Percentiles rank a stretch among this genome's conserved stretches.
Evolutionary conservation across 2,797 vertebrate genomes (phyloP).

Genomic region (Sebastes cheni): DNA sequence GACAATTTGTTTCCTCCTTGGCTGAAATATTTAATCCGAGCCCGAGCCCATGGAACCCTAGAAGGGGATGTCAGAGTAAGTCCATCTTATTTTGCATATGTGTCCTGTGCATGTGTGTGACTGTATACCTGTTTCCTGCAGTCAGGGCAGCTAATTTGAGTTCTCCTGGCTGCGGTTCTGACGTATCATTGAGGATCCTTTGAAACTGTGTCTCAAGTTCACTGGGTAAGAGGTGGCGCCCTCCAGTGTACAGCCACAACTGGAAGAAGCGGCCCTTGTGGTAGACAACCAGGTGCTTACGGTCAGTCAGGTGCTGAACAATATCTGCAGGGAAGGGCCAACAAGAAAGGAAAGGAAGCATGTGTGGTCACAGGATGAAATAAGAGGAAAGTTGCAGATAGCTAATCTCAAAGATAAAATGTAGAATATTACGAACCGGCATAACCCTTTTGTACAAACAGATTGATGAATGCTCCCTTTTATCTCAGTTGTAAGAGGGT

Average conservation of each 20-base stretch:
- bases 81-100: background rate
- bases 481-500: background rate
- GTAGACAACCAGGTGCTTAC: slow-evolving; percentile 92
- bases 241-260: slow-evolving; percentile 91
- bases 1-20: slow-evolving; percentile 85
- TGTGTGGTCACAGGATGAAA: background rate
- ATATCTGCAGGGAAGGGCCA: slow-evolving; percentile 64
- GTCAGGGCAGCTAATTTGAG: slow-evolving; percentile 89
- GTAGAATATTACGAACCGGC: background rate
- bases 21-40: slow-evolving; percentile 86
- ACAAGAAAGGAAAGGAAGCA: background rate
- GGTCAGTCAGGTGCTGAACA: slow-evolving; percentile 89
- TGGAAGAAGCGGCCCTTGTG: slow-evolving; percentile 92
- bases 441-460: background rate
- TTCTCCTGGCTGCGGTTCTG: slow-evolving; percentile 88
- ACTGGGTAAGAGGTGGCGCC: slow-evolving; percentile 87
- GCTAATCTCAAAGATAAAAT: background rate
- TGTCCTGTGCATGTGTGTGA: background rate
- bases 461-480: background rate
- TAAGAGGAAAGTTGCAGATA: background rate
- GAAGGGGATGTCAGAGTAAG: background rate
- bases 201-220: slow-evolving; percentile 94
- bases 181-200: slow-evolving; percentile 89
- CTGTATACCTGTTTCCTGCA: slow-evolving; percentile 87
- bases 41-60: slow-evolving; percentile 90